Percentiles rank a stretch among this genome's conserved stretches.
These are phyloP conservation scores for Neodiprion lecontei DNA, from an alignment of 1,140 invertebrate genomes.

Conservation along the genomic window DNA sequence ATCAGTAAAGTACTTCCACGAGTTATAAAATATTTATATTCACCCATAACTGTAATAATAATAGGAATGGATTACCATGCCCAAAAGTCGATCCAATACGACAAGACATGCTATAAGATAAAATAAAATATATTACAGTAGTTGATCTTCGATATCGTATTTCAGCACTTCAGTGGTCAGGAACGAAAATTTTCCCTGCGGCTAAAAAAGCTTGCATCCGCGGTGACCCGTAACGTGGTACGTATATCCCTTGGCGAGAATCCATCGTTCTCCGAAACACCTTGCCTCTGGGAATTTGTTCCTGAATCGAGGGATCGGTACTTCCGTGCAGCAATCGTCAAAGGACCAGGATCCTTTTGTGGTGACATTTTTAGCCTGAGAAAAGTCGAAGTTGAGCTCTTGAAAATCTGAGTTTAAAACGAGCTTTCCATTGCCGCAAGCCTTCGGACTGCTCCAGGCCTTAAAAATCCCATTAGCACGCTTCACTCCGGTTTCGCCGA, in stretches of 20 bases:
- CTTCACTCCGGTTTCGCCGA: not conserved
- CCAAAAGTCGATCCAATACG: not conserved
- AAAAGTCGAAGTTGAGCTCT: not conserved
- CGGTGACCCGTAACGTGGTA: conserved; percentile 1
- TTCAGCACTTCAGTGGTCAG: not conserved
- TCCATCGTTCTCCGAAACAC: not conserved
- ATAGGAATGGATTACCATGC: not conserved
- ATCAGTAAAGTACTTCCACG: not conserved
- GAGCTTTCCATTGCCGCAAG: not conserved
- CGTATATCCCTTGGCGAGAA: not conserved
- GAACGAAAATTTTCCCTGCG: not conserved
- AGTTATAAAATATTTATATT: not conserved
- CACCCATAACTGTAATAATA: no score
- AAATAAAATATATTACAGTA: not conserved
- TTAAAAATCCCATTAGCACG: not conserved
- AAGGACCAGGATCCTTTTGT: not conserved
- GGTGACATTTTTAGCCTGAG: not conserved
- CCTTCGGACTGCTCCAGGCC: not conserved
- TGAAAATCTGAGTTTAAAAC: not conserved
- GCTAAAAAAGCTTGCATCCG: no score
- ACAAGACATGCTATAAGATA: not conserved
- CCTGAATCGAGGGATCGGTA: not conserved
- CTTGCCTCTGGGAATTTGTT: not conserved
- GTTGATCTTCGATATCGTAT: not conserved
- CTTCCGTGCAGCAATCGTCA: not conserved